Percentiles rank a stretch among this genome's conserved stretches.
phyloP scores from a whole-genome alignment of 2,113 vertebrate species.

The Stegastes partitus region DNA sequence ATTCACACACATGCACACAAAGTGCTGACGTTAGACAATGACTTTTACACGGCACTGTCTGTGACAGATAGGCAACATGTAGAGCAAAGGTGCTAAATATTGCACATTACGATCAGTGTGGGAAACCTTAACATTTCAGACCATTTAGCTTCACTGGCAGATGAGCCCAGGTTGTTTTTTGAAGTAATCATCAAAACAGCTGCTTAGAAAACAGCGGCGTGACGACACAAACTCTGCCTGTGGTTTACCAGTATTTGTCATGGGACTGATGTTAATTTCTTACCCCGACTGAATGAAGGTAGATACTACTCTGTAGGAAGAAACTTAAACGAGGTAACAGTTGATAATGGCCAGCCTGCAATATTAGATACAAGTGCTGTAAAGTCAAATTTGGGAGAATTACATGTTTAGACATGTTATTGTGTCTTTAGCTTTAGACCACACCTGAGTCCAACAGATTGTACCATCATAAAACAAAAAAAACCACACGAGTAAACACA shows the following conservation, averaged over 20 bases:
- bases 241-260: conserved; percentile 43
- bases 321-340: conserved; percentile 73
- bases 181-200: neutral
- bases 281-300: conserved; percentile 50
- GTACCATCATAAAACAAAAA: conserved; percentile 30
- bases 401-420: neutral
- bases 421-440: conserved; percentile 24
- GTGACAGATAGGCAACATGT: conserved; percentile 68
- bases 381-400: neutral
- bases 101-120: conserved; percentile 71
- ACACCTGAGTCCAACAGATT: conserved; percentile 59
- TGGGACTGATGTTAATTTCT: conserved; percentile 39
- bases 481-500: conserved; percentile 46
- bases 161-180: neutral
- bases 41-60: conserved; percentile 62
- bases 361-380: conserved; percentile 29
- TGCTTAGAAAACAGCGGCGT: conserved; percentile 19
- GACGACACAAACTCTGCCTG: conserved; percentile 10
- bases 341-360: conserved; percentile 52
- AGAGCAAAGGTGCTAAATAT: conserved; percentile 73
- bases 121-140: conserved; percentile 50
- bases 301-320: conserved; percentile 38
- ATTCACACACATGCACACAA: conserved; percentile 45
- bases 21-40: conserved; percentile 76
- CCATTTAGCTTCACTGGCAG: conserved; percentile 48